phyloP scores from a whole-genome alignment of 2,113 vertebrate species.

The Sebastes schlegelii region DNA sequence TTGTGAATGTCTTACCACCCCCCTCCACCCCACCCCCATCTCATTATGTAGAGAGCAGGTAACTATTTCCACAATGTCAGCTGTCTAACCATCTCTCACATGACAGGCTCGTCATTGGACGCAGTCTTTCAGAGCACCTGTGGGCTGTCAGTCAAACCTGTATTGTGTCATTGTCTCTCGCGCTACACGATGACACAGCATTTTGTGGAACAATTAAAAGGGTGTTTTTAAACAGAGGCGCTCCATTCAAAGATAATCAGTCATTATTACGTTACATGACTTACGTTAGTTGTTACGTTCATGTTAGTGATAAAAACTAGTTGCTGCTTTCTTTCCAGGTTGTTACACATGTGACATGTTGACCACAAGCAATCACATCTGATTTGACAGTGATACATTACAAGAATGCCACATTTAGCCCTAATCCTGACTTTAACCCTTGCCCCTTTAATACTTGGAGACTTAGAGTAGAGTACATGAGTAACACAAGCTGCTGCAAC shows the following conservation, averaged over 20 bases:
- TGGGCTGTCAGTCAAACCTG: conserved; percentile 67
- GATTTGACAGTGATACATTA: conserved; percentile 15
- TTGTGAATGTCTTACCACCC: conserved; percentile 40
- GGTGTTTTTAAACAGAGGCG: neutral
- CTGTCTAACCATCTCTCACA: conserved; percentile 61
- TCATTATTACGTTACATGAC: neutral
- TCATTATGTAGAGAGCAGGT: conserved; percentile 50
- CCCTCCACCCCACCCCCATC: neutral
- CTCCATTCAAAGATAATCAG: neutral
- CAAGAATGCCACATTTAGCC: conserved; percentile 68
- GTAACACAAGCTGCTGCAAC: conserved; percentile 33
- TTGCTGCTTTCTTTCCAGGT: neutral
- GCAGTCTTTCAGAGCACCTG: conserved; percentile 65
- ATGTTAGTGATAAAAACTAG: neutral
- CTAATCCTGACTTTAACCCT: conserved; percentile 72
- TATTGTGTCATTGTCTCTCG: conserved; percentile 15
- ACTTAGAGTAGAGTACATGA: conserved; percentile 36
- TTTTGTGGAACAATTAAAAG: conserved; percentile 4
- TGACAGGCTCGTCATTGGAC: conserved; percentile 42
- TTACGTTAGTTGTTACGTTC: neutral
- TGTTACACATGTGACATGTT: neutral
- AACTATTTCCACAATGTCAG: conserved; percentile 69
- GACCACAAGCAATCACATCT: conserved; percentile 5
- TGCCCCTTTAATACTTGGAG: conserved; percentile 60
- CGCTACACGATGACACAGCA: conserved; percentile 30